Conservation (phyloP, 2,113 vertebrate genomes). For the Oenanthe oenanthe region DNA sequence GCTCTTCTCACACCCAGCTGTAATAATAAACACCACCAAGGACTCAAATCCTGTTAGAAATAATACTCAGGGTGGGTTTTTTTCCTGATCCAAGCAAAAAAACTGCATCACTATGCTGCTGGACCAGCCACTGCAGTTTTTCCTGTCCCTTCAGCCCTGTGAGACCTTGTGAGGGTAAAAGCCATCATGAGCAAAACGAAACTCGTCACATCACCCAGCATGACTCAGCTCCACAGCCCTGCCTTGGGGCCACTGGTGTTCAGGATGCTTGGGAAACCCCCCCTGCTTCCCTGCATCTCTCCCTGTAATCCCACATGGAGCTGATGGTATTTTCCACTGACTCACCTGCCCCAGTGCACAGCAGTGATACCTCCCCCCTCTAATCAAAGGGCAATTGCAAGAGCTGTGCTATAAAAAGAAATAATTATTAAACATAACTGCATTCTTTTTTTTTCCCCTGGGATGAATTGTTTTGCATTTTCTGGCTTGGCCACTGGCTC, state of each 20-base stretch:
- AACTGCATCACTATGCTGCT: background rate
- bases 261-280: background rate
- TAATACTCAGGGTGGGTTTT: background rate
- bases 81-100: background rate
- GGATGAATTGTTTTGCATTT: background rate
- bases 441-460: background rate
- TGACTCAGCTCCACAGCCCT: background rate
- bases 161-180: background rate
- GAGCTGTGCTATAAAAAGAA: background rate
- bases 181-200: background rate
- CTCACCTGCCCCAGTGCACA: background rate
- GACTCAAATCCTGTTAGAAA: background rate
- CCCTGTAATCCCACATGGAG: accelerated
- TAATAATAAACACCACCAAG: background rate
- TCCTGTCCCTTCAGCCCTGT: background rate
- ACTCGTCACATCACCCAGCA: accelerated
- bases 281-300: background rate
- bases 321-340: background rate
- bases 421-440: background rate
- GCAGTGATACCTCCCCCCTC: background rate
- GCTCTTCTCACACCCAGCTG: background rate
- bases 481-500: background rate
- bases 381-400: background rate
- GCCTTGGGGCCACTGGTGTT: background rate
- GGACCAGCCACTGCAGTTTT: conserved; percentile 1